Percentiles rank a stretch among this genome's conserved stretches.
These are phyloP conservation scores for Eciton burchellii DNA, from an alignment of 1,140 invertebrate species.

Conservation along the genomic window DNA sequence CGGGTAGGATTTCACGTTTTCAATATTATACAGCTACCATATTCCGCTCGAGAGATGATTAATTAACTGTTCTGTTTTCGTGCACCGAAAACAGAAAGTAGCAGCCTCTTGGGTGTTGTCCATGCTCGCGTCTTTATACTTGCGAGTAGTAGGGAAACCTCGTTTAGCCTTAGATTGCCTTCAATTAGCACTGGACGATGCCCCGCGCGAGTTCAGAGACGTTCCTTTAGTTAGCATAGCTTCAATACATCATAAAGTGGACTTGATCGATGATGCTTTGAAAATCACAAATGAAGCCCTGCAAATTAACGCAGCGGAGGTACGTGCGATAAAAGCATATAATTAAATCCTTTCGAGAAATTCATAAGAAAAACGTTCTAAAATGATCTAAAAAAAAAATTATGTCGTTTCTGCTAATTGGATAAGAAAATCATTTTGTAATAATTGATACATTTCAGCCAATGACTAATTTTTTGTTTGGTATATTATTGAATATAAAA, in stretches of 20 bases:
- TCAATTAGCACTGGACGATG: constrained; percentile 86
- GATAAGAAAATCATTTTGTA: constrained; percentile 10
- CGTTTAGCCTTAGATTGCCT: constrained; percentile 89
- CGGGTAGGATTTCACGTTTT: constrained; percentile 37
- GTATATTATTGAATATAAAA: constrained; percentile 88
- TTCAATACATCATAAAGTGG: constrained; percentile 88
- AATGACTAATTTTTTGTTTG: constrained; percentile 89
- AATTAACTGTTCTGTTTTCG: background rate
- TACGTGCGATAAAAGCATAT: constrained; percentile 78
- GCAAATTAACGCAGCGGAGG: constrained; percentile 88
- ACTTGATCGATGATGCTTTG: constrained; percentile 88
- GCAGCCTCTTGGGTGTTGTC: constrained; percentile 89
- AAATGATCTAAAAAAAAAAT: background rate
- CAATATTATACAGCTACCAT: background rate
- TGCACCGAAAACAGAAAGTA: constrained; percentile 86
- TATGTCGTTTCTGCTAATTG: background rate
- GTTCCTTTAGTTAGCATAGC: constrained; percentile 88
- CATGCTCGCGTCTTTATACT: constrained; percentile 89
- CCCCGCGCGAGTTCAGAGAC: constrained; percentile 86
- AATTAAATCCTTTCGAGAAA: background rate
- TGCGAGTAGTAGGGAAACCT: constrained; percentile 88
- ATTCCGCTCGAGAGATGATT: background rate
- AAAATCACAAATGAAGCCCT: constrained; percentile 87
- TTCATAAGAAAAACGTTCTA: background rate
- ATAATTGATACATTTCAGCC: constrained; percentile 85